Percentiles rank a stretch among this genome's conserved stretches.
Evolutionary conservation across 1,140 invertebrate species (phyloP).

Genomic region (Thrips palmi): DNA sequence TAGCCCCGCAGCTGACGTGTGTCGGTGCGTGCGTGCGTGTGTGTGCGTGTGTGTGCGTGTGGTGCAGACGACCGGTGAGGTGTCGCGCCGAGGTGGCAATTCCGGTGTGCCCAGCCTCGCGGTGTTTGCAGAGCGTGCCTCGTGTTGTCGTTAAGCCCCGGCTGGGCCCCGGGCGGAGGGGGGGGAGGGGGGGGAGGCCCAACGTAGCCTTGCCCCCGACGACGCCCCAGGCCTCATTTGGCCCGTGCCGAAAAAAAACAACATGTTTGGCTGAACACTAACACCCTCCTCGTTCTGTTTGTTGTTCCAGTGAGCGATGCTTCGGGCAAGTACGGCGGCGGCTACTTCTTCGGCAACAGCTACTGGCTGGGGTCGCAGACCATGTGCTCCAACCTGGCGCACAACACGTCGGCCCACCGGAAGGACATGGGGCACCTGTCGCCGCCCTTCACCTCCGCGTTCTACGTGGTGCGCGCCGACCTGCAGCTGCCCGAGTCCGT

Average conservation of each 20-base stretch:
- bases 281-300: conserved; percentile 4
- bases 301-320: conserved; percentile 53
- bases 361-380: conserved; percentile 62
- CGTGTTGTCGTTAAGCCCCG: too few relatives aligned
- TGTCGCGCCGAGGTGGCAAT: too few relatives aligned
- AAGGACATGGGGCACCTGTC: conserved; percentile 27
- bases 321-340: conserved; percentile 53
- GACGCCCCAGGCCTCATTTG: background rate
- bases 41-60: too few relatives aligned
- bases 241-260: background rate
- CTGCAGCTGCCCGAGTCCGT: conserved; percentile 25
- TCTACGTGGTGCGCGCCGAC: conserved; percentile 34
- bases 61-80: too few relatives aligned
- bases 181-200: too few relatives aligned
- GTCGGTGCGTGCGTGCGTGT: too few relatives aligned
- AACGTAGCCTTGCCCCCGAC: too few relatives aligned
- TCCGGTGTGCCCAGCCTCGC: too few relatives aligned
- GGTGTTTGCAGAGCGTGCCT: too few relatives aligned
- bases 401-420: conserved; percentile 17
- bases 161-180: too few relatives aligned
- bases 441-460: conserved; percentile 34
- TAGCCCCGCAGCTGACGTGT: too few relatives aligned
- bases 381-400: conserved; percentile 46
- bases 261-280: conserved; percentile 2
- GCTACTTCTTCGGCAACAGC: conserved; percentile 68